Base-by-base conservation (phyloP, 2,797 vertebrate genomes). In the Phrynocephalus guinanensis region DNA sequence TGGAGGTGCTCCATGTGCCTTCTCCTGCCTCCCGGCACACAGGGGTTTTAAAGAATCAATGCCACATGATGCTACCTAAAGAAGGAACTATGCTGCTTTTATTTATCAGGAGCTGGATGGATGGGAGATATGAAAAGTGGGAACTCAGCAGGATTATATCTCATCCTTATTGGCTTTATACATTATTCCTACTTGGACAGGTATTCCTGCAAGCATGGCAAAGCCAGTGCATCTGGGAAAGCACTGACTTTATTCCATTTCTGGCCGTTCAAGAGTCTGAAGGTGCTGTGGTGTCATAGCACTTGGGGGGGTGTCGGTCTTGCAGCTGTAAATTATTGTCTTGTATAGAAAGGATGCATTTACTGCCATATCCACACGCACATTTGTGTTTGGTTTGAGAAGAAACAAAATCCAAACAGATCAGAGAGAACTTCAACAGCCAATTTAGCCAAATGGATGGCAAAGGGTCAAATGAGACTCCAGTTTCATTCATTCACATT, bases 101-200 rank as follows among this genome's bases (percentile, higher is more conserved):
- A 48, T 50, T 71, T 63, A n/a, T 28, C 7, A 20, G 33, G 63
- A 88, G 78, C 15, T 79, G 86, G n/a, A 60, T 26, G 33, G 79
- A 90, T 84, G 83, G 24, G 9, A 6, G 88, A 85, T n/a, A n/a
- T n/a, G 56, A 44, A 72, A 71, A 79, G 50, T 63, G 52, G 20
- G n/a, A 72, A 20, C 48, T 71, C 67, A 28, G 56, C 0, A 0
- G 7, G 18, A 5, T 2, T 7, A 50, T 82, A 24, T n/a, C 84
- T 30, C 44, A 79, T 26, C 48, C 88, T 91, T 82, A 77, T 3
- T 60, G 26, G 52, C 22, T 18, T 85, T 6, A 15, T 91, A 63
- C 71, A 22, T 90, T 78, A 44, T 83, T 70, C 75, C 68, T 83
- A n/a, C 22, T 77, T 52, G 76, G 63, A 83, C 60, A 82, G 22